phyloP scores from a whole-genome alignment of 2,888 invertebrate genomes.

The Cheilosia vulpina region DNA sequence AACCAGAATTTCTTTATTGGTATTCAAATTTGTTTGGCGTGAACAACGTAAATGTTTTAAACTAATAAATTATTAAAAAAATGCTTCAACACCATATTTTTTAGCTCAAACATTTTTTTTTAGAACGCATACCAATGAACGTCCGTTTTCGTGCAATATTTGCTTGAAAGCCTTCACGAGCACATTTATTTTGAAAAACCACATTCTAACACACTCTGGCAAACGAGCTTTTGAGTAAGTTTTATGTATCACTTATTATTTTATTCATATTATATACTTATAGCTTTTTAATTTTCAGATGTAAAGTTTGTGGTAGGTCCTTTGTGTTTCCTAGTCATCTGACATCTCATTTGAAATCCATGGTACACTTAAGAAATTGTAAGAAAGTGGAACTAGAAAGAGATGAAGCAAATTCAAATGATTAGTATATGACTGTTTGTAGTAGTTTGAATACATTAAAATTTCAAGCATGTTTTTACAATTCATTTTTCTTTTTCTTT shows the following conservation, averaged over 20 bases:
- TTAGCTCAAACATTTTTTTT: not conserved
- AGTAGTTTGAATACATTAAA: too few species aligned
- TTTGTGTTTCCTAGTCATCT: constrained; percentile 50
- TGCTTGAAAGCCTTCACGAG: constrained; percentile 62
- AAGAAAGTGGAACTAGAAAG: constrained; percentile 18
- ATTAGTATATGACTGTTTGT: not conserved
- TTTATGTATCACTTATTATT: not conserved
- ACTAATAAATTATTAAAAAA: too few species aligned
- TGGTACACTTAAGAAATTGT: constrained; percentile 21
- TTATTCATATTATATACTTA: not conserved
- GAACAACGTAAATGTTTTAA: too few species aligned
- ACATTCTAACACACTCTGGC: constrained; percentile 56
- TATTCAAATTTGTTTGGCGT: too few species aligned
- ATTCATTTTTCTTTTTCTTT: too few species aligned
- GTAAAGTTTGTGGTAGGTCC: constrained; percentile 40
- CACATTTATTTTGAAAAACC: constrained; percentile 66
- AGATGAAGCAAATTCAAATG: not conserved
- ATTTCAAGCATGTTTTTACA: too few species aligned
- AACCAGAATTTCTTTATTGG: too few species aligned
- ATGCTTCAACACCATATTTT: too few species aligned
- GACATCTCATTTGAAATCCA: constrained; percentile 46
- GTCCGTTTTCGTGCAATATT: constrained; percentile 58
- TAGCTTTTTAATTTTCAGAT: constrained; percentile 19
- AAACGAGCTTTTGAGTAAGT: constrained; percentile 55
- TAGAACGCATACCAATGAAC: constrained; percentile 67